Percentiles rank a stretch among this genome's conserved stretches.
Conservation (phyloP, 2,113 vertebrate genomes). For the Apodemus speciosus region DNA sequence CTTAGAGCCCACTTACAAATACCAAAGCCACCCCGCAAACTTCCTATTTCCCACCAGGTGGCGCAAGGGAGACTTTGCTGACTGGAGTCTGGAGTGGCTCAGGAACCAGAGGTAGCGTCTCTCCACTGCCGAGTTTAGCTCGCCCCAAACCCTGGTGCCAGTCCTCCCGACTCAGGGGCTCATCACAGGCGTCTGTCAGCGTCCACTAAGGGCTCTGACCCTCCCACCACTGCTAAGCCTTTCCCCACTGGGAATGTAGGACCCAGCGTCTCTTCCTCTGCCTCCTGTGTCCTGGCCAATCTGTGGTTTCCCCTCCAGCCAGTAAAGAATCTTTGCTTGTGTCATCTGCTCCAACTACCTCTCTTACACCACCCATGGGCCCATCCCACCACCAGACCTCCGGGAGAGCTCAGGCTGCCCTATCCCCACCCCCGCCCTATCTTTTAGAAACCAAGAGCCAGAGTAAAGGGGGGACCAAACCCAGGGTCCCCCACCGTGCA, state of each 20-base stretch:
- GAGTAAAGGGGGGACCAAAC: neutral
- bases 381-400: conserved; percentile 68
- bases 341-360: conserved; percentile 75
- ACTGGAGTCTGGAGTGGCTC: neutral
- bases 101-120: conserved; percentile 32
- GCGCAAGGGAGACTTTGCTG: conserved; percentile 74
- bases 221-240: conserved; percentile 37
- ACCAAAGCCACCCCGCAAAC: neutral
- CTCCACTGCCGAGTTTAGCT: conserved; percentile 11
- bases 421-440: conserved; percentile 10
- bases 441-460: neutral
- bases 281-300: conserved; percentile 70
- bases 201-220: conserved; percentile 38
- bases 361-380: conserved; percentile 65
- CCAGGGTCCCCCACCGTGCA: neutral
- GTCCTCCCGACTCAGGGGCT: conserved; percentile 53
- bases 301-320: conserved; percentile 76
- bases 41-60: conserved; percentile 79
- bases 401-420: conserved; percentile 35
- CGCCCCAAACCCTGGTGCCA: neutral
- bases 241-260: neutral
- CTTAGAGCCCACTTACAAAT: conserved; percentile 22
- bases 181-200: neutral
- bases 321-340: conserved; percentile 76
- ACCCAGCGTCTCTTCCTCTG: conserved; percentile 63